phyloP scores from a whole-genome alignment of 1,140 invertebrate species.

The Vanessa atalanta region DNA sequence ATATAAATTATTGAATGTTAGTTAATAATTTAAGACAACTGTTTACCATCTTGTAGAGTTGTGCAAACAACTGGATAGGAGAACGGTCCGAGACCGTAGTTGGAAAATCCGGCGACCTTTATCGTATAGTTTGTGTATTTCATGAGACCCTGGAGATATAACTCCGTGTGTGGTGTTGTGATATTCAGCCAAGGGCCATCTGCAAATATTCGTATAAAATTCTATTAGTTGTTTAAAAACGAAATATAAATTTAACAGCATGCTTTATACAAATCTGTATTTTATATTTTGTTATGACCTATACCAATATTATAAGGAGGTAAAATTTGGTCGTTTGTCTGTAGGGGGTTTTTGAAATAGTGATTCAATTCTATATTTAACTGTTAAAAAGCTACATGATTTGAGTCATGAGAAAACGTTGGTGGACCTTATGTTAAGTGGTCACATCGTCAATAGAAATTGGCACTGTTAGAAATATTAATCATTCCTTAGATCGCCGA shows the following conservation, averaged over 20 bases:
- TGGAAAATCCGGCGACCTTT: slow-evolving; percentile 90
- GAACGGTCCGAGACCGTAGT: slow-evolving; percentile 89
- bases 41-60: slow-evolving; percentile 89
- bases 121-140: slow-evolving; percentile 93
- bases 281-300: not conserved
- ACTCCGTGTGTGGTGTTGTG: slow-evolving; percentile 81
- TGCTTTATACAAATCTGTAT: too few relatives aligned
- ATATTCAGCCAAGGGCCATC: slow-evolving; percentile 71
- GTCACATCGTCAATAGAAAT: too few relatives aligned
- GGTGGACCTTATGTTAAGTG: too few relatives aligned
- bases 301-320: too few relatives aligned
- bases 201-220: slow-evolving; percentile 47
- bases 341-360: too few relatives aligned
- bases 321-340: too few relatives aligned
- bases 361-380: too few relatives aligned
- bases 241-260: not conserved
- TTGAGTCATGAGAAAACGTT: too few relatives aligned
- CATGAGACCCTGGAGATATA: slow-evolving; percentile 86
- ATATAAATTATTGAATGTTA: not conserved
- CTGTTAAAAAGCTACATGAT: too few relatives aligned
- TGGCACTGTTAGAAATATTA: too few relatives aligned
- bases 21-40: not conserved
- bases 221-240: not conserved
- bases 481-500: too few relatives aligned
- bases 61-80: slow-evolving; percentile 88